Percentiles rank a stretch among this genome's conserved stretches.
phyloP scores from a whole-genome alignment of 2,113 vertebrate species.

The Dasyprocta punctata region DNA sequence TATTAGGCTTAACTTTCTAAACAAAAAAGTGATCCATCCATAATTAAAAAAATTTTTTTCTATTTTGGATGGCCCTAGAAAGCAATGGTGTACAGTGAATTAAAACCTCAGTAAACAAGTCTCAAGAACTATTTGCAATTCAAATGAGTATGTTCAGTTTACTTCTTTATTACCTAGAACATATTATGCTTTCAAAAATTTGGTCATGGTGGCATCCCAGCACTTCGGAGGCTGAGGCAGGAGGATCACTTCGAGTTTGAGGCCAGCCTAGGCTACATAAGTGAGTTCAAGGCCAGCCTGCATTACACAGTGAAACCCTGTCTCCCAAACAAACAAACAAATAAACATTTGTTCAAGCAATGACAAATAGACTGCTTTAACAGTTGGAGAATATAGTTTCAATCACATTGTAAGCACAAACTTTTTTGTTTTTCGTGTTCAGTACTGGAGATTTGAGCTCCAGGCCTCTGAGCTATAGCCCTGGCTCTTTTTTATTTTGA shows the following conservation, averaged over 20 bases:
- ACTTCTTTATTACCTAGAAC: conserved; percentile 23
- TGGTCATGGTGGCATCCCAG: not conserved
- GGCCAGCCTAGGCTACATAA: not conserved
- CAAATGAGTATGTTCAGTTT: not conserved
- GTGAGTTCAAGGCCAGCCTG: not conserved
- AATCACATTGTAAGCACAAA: not conserved
- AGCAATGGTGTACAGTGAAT: not conserved
- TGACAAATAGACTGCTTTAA: not conserved
- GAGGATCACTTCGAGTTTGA: not conserved
- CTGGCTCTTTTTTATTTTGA: not conserved
- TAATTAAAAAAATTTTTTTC: not conserved
- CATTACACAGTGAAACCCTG: not conserved
- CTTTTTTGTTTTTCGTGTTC: not conserved
- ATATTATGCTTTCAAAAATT: not conserved
- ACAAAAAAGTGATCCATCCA: not conserved
- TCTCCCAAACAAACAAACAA: not conserved
- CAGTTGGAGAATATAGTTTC: not conserved
- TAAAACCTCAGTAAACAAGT: not conserved
- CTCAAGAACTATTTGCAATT: not conserved
- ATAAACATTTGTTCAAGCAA: not conserved
- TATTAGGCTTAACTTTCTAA: not conserved
- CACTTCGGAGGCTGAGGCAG: not conserved
- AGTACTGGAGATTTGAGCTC: not conserved
- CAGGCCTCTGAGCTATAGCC: not conserved
- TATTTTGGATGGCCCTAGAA: not conserved